Evolutionary conservation across 2,888 invertebrate species (phyloP), one percentile per base, ranked within the genome.

Genomic region (Morpho helenor): DNA sequence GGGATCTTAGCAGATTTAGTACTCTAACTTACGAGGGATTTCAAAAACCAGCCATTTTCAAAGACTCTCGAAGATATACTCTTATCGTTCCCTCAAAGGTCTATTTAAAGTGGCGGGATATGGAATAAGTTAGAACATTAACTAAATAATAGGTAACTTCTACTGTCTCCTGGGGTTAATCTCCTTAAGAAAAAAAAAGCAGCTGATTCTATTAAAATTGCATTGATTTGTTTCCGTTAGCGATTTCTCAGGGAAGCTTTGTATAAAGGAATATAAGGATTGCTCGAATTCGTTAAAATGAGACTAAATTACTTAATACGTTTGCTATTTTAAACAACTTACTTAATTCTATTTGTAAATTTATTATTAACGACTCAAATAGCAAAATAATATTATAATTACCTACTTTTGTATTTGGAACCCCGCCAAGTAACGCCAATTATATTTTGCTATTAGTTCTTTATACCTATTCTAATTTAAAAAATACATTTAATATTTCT

Each of bases 1-100:
- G 76, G 77, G 74, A 72, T 69, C 74, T 73, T 68, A 71, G 68
- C 75, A 80, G 84, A 86, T 84, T 84, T 83, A 83, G 77, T 79
- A 72, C 76, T 63, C 68, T 61, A 67, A 73, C 74, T 76, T 68
- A 62, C 60, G 60, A 57, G 67, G 66, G 66, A 63, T 67, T 68
- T 67, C 64, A 65, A 62, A 67, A 66, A 60, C 57, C 63, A 67
- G 55, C 68, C 68, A 67, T 52, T 58, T 56, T 61, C 56, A 56
- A n/a, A 44, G 53, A 61, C 47, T 57, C 49, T 39, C 45, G 31
- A 44, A 10, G 41, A 9, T 5, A 8, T 49, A 8, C 43, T 44
- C 16, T 40, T 46, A 45, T 57, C 49, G 52, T 44, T 55, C 10
- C 8, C 42, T 2, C 10, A 51, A 42, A 52, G 66, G 22, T 52